phyloP scores from a whole-genome alignment of 2,888 invertebrate species.

The Actias luna region DNA sequence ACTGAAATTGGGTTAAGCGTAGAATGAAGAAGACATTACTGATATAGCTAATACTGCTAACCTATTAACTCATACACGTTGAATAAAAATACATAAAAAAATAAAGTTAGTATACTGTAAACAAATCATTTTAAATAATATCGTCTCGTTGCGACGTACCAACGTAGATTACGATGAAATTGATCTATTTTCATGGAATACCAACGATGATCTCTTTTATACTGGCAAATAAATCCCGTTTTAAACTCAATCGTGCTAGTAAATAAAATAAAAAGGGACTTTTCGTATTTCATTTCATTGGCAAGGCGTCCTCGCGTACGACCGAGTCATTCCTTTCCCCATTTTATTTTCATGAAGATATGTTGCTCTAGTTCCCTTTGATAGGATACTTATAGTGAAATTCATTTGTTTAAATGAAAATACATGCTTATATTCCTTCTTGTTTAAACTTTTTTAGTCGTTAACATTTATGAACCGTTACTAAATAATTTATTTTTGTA shows the following conservation, averaged over 20 bases:
- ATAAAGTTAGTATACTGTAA: neutral
- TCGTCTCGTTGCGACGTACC: slow-evolving; percentile 1
- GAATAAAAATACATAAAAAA: neutral
- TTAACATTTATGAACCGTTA: neutral
- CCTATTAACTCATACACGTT: neutral
- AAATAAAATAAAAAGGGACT: slow-evolving; percentile 69
- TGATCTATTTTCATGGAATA: slow-evolving; percentile 30
- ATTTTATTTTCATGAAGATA: slow-evolving; percentile 74
- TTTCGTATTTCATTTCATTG: slow-evolving; percentile 58
- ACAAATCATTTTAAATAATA: slow-evolving; percentile 13
- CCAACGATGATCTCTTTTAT: slow-evolving; percentile 51
- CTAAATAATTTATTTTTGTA: neutral
- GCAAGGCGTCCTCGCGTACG: slow-evolving; percentile 46
- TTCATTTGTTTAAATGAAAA: slow-evolving; percentile 28
- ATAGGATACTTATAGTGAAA: slow-evolving; percentile 42
- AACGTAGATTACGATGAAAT: slow-evolving; percentile 10
- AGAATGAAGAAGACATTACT: too few relatives aligned
- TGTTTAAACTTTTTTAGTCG: neutral
- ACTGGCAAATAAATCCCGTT: slow-evolving; percentile 70
- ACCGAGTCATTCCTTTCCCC: slow-evolving; percentile 53
- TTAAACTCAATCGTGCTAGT: slow-evolving; percentile 65
- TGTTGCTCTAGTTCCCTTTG: slow-evolving; percentile 48
- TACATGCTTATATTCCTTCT: slow-evolving; percentile 33
- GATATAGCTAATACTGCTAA: too few relatives aligned
- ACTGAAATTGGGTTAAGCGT: too few relatives aligned